Base-by-base conservation (phyloP, 2,888 invertebrate genomes). In the Xestia xanthographa region DNA sequence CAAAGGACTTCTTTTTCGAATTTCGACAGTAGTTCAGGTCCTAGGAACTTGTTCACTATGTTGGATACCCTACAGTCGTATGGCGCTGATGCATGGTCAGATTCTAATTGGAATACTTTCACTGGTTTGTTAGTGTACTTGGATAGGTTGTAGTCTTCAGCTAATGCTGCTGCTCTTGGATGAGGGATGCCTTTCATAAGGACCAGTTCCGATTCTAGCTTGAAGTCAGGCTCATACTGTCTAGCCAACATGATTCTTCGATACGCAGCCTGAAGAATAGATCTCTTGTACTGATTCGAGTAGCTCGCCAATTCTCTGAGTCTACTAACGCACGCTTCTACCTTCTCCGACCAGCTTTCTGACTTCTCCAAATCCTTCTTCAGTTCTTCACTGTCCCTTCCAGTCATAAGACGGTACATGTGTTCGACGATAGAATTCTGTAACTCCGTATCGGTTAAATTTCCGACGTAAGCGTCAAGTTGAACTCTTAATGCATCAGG, bases 111-210 rank as follows among this genome's bases (percentile, higher is more conserved):
- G 48, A 89, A 90, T 0, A 94, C 85, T 74, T 86, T 87, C 0
- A 93, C 90, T 22, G 91, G 90, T 45, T 91, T 86, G 0, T 84
- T 88, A 1, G 90, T 88, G 41, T 92, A 93, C 66, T 92, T 91
- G 0, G 92, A 92, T 9, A 94, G 78, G 56, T 89, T 89, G 53
- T 94, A 94, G 71, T 93, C 93, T 58, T 91, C 84, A 9, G 86
- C 17, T 0, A 92, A 74, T 29, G 48, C 69, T 6, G 67, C 79
- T 6, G 87, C 81, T 41, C 77, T 82, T 0, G 90, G 88, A 80
- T 92, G 89, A 43, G 90, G 80, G 5, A 88, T 86, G 0, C 92
- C 91, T 76, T 90, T 92, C 65, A 94, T 88, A 0, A 94, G 88
- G 0, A 93, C 79, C 34, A 94, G 48, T 76, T 92, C 86, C 1